Percentiles rank a stretch among this genome's conserved stretches.
Conservation (phyloP, 2,113 vertebrate genomes). For the Varanus komodoensis region DNA sequence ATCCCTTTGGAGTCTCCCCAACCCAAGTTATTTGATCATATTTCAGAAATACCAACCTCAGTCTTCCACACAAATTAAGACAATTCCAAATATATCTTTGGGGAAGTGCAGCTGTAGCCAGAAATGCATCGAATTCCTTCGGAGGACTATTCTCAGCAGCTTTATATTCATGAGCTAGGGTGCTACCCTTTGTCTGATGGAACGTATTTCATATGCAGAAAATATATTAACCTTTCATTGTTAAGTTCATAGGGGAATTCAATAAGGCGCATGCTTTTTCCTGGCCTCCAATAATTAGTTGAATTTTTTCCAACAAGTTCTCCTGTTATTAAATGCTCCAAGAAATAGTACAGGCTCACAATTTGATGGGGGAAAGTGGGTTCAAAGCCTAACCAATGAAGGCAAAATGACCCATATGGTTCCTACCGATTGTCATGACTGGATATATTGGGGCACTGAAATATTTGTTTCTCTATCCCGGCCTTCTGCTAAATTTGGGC, state of each 20-base stretch:
- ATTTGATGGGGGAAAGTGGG: background rate
- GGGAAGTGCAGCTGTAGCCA: background rate
- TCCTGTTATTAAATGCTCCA: conserved; percentile 1
- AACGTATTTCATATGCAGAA: conserved; percentile 17
- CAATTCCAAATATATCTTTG: conserved; percentile 2
- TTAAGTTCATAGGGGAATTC: conserved; percentile 35
- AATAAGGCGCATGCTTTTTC: conserved; percentile 8
- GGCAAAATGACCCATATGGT: background rate
- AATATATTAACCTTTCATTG: conserved; percentile 44
- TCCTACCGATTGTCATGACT: background rate
- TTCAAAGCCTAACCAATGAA: background rate
- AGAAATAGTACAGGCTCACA: background rate
- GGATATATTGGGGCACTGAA: too few species aligned
- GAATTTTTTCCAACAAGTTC: background rate
- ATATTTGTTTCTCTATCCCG: too few species aligned
- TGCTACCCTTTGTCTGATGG: conserved; percentile 2
- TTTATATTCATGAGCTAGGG: background rate
- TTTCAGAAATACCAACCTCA: background rate
- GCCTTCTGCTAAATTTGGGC: too few species aligned
- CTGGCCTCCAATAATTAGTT: conserved; percentile 19
- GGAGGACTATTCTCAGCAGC: background rate
- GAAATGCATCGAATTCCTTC: background rate
- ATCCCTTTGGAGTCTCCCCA: background rate
- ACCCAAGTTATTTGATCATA: background rate
- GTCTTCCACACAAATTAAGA: background rate